These are phyloP conservation scores for Molossus molossus DNA, from an alignment of 2,797 vertebrate species.

Conservation along the genomic window DNA sequence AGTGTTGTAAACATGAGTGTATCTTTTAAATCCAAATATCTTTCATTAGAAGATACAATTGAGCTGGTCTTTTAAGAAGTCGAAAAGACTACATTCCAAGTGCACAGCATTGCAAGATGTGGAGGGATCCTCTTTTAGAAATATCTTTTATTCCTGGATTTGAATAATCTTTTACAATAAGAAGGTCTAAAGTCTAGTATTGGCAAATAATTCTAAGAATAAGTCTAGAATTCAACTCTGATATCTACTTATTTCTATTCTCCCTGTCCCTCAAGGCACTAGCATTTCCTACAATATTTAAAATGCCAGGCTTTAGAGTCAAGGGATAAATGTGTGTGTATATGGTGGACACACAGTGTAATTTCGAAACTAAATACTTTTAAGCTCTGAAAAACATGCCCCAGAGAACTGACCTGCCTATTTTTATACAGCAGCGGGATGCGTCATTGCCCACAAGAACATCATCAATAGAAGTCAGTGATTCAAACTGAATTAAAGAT, in stretches of 20 bases:
- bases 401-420: slow-evolving; percentile 60
- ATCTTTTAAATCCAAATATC: not conserved
- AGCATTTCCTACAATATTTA: slow-evolving; percentile 48
- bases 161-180: slow-evolving; percentile 56
- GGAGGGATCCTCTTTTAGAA: not conserved
- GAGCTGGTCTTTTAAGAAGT: not conserved
- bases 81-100: slow-evolving; percentile 36
- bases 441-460: not conserved
- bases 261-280: slow-evolving; percentile 29
- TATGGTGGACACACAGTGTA: not conserved
- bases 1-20: not conserved
- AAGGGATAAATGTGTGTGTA: slow-evolving; percentile 66
- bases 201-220: slow-evolving; percentile 74
- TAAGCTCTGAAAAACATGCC: slow-evolving; percentile 67
- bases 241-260: not conserved
- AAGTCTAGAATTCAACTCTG: slow-evolving; percentile 64
- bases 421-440: not conserved
- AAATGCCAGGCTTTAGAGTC: slow-evolving; percentile 65
- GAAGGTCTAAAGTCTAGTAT: not conserved
- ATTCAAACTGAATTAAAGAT: slow-evolving; percentile 61
- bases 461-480: slow-evolving; percentile 60
- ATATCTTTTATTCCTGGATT: slow-evolving; percentile 66
- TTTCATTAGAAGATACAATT: slow-evolving; percentile 57
- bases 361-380: slow-evolving; percentile 69
- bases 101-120: slow-evolving; percentile 7